phyloP scores from a whole-genome alignment of 2,888 invertebrate species.

The Cantharis nigra region DNA sequence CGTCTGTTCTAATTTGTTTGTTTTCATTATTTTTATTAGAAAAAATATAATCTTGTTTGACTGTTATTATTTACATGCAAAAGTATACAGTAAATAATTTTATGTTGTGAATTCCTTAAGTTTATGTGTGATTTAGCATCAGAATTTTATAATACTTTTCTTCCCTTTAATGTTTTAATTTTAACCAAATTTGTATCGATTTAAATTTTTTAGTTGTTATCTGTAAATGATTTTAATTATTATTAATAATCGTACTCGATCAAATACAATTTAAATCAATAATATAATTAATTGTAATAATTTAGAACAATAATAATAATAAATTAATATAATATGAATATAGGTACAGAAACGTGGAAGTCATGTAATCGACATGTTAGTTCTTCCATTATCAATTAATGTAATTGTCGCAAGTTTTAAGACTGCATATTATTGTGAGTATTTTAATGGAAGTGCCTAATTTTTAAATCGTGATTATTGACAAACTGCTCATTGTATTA shows the following conservation, averaged over 20 bases:
- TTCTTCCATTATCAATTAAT: conserved; percentile 31
- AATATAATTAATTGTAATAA: background rate
- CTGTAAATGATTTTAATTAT: conserved; percentile 21
- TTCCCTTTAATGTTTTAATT: background rate
- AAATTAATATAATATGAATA: background rate
- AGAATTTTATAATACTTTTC: background rate
- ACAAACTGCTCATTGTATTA: conserved; percentile 34
- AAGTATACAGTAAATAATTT: background rate
- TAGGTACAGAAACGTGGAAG: conserved; percentile 13
- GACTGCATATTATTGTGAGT: conserved; percentile 31
- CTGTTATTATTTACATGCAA: background rate
- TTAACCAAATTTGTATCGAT: conserved; percentile 8
- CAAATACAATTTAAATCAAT: background rate
- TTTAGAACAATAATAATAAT: background rate
- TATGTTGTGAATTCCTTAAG: background rate
- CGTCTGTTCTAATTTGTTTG: background rate
- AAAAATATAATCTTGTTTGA: background rate
- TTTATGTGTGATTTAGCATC: background rate
- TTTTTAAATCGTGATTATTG: conserved; percentile 28
- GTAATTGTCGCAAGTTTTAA: conserved; percentile 26
- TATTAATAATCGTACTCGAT: background rate
- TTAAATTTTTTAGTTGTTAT: conserved; percentile 11
- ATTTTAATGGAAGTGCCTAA: conserved; percentile 34
- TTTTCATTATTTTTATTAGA: background rate
- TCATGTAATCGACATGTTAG: conserved; percentile 17